phyloP scores from a whole-genome alignment of 92 coral and sea anemone species.

The Porites cylindrica region DNA sequence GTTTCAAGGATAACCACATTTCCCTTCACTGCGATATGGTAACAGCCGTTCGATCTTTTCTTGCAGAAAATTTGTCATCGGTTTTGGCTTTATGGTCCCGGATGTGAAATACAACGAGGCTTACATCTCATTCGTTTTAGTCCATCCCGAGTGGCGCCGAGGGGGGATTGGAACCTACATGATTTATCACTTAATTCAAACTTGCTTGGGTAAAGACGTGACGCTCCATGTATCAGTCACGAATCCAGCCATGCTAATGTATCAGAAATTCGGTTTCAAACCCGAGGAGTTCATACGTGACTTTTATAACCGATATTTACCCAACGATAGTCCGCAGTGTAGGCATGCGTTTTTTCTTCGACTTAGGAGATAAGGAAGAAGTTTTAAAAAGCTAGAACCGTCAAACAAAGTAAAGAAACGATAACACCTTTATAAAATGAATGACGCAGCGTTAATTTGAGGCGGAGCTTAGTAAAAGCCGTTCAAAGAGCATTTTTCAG shows the following conservation, averaged over 20 bases:
- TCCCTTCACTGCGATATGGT: neutral
- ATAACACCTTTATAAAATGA: too few relatives aligned
- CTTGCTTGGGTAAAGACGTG: conserved; percentile 97
- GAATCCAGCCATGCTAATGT: conserved; percentile 94
- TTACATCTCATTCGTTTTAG: conserved; percentile 92
- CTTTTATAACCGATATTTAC: conserved; percentile 87
- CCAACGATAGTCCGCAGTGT: conserved; percentile 74
- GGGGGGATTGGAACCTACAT: conserved; percentile 96
- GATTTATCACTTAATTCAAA: conserved; percentile 94
- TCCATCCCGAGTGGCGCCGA: conserved; percentile 98
- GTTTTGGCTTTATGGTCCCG: conserved; percentile 97
- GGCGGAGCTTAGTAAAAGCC: too few relatives aligned
- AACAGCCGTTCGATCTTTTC: neutral
- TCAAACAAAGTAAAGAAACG: too few relatives aligned
- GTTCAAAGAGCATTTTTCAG: too few relatives aligned
- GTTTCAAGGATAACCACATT: too few relatives aligned
- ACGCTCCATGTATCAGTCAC: conserved; percentile 93
- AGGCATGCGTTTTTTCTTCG: conserved; percentile 91
- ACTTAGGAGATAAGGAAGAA: conserved; percentile 71
- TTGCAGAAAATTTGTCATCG: conserved; percentile 88
- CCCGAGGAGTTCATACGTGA: conserved; percentile 91
- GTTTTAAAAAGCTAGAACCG: neutral
- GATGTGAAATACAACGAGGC: conserved; percentile 99
- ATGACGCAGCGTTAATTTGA: too few relatives aligned
- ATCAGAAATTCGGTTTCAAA: conserved; percentile 96